Conservation (phyloP, 2,888 invertebrate genomes). For the Drosophila anomalata region DNA sequence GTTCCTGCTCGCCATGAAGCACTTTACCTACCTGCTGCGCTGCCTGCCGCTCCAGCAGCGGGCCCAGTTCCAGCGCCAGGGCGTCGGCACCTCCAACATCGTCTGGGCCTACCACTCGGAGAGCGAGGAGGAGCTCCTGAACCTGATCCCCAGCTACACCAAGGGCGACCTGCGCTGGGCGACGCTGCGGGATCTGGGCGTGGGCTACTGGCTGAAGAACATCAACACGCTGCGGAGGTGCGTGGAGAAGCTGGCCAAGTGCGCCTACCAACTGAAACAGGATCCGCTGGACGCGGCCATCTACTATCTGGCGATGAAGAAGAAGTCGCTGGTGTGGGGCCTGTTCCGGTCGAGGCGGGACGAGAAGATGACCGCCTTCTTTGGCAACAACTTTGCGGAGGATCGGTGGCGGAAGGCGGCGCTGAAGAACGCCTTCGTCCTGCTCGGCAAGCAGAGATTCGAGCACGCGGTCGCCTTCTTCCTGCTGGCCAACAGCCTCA, state of each 20-base stretch:
- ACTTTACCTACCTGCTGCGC: constrained; percentile 96
- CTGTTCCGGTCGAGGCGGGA: constrained; percentile 94
- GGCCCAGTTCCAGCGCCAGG: constrained; percentile 92
- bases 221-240: constrained; percentile 91
- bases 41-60: constrained; percentile 96
- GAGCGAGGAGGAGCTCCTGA: constrained; percentile 96
- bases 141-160: constrained; percentile 93
- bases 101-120: constrained; percentile 99
- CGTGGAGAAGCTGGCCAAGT: constrained; percentile 96
- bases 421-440: constrained; percentile 98
- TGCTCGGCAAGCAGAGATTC: constrained; percentile 97
- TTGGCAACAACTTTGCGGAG: constrained; percentile 95
- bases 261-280: constrained; percentile 94
- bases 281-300: constrained; percentile 99
- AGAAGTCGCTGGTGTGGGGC: constrained; percentile 98
- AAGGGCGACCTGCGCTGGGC: constrained; percentile 95
- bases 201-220: constrained; percentile 98
- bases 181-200: constrained; percentile 93
- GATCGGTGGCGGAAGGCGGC: constrained; percentile 99
- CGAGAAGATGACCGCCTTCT: constrained; percentile 97
- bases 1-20: constrained; percentile 98
- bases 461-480: constrained; percentile 99
- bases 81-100: constrained; percentile 94
- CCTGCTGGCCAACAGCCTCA: constrained; percentile 95
- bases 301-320: constrained; percentile 98